Evolutionary conservation across 2,113 vertebrate species (phyloP), one percentile per base, ranked within the genome.

Genomic region (Marmota monax): DNA sequence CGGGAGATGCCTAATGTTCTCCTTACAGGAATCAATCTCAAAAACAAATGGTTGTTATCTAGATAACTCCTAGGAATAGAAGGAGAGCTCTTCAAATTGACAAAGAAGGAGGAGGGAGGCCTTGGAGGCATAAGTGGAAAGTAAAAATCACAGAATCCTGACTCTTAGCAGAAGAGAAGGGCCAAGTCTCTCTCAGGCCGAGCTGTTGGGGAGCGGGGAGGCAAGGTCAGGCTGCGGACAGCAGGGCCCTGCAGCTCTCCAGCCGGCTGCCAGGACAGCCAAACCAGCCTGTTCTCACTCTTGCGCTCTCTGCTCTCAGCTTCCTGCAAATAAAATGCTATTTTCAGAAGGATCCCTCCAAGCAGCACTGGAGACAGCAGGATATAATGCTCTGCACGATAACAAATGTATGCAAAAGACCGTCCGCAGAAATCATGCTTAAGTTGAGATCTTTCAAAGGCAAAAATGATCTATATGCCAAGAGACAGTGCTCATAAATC

Each of bases 291-390:
- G 34, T 32, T 18, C 51, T 56, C 72, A 32, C 84, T 63, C 69
- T 34, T 56, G 78, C 65, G 45, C 73, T 56, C 56, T 32, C 96
- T 22, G 6, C 95, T 58, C 88, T 51, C 70, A 6, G 85, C 69
- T 92, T 88, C 37, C 77, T 87, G 53, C 93, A 79, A 89, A 91
- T 42, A 53, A 70, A 77, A 45, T 78, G 72, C 91, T 93, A 56
- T 93, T 97, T 97, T 90, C 61, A 37, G 97, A 85, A 97, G 95
- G 84, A 85, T 56, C 83, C 90, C 90, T 97, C 92, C 82, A 79
- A 94, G 82, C 84, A 10, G 27, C 1, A 1, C 90, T 88, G 20
- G 61, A 63, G 77, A 53, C 97, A 76, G 96, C 87, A 77, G 89
- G 94, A 84, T 34, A 8, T 32, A 70, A 53, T 5, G 39, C 91